Conservation (phyloP, 2,888 invertebrate genomes). For the Philaethria dido region DNA sequence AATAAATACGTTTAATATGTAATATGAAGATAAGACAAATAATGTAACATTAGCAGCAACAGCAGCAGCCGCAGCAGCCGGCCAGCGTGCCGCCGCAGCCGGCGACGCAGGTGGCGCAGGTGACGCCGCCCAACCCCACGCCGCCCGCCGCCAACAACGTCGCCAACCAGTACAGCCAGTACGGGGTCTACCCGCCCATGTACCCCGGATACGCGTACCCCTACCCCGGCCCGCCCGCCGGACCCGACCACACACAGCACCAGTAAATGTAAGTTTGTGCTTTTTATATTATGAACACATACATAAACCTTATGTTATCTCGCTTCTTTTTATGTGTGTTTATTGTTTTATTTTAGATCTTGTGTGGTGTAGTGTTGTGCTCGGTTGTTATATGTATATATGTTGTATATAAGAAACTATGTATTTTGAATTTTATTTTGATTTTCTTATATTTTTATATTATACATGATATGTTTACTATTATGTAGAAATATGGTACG, state of each 20-base stretch:
- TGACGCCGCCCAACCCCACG: conserved; percentile 46
- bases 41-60: background rate
- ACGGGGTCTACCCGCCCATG: conserved; percentile 69
- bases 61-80: conserved; percentile 48
- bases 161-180: conserved; percentile 59
- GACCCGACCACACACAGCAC: conserved; percentile 53
- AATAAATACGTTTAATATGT: too few relatives aligned
- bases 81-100: conserved; percentile 47
- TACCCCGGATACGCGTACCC: conserved; percentile 66
- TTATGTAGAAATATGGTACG: too few relatives aligned
- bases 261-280: conserved; percentile 59
- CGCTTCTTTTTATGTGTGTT: too few relatives aligned
- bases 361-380: background rate
- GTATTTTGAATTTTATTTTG: too few relatives aligned
- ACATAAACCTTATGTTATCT: too few relatives aligned
- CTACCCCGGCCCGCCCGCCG: conserved; percentile 50
- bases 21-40: too few relatives aligned
- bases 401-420: too few relatives aligned
- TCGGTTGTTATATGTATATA: background rate
- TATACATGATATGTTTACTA: too few relatives aligned
- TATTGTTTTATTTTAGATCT: background rate
- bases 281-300: conserved; percentile 4
- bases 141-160: conserved; percentile 44
- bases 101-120: conserved; percentile 44
- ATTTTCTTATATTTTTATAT: too few relatives aligned